phyloP scores from a whole-genome alignment of 2,113 vertebrate species.

The Lipophrys pholis region DNA sequence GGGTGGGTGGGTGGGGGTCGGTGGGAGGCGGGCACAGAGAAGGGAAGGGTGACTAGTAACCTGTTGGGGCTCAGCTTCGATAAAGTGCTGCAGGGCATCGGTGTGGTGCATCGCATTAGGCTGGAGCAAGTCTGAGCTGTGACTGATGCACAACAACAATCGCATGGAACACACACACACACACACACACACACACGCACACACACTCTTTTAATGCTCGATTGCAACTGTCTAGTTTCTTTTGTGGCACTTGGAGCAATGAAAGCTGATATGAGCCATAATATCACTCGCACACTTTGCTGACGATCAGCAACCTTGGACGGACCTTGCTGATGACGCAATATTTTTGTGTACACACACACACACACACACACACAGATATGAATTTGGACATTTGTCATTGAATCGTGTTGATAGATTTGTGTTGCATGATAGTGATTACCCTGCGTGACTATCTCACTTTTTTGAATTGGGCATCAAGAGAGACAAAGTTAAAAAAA shows the following conservation, averaged over 20 bases:
- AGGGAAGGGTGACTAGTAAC: neutral
- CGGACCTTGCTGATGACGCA: conserved; percentile 23
- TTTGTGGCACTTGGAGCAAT: conserved; percentile 12
- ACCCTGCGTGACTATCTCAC: conserved; percentile 28
- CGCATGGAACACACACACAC: neutral
- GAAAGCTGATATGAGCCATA: neutral
- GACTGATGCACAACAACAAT: conserved; percentile 6
- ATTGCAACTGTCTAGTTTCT: conserved; percentile 1
- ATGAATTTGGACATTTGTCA: conserved; percentile 58
- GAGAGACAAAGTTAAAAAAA: too few relatives aligned
- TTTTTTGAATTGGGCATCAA: neutral
- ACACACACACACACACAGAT: conserved; percentile 19
- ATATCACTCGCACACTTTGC: neutral
- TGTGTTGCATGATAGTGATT: conserved; percentile 27
- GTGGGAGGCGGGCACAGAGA: neutral
- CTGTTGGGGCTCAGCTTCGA: conserved; percentile 32
- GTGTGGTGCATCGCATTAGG: conserved; percentile 15
- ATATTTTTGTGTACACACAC: conserved; percentile 3
- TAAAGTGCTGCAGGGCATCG: conserved; percentile 28
- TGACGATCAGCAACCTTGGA: neutral
- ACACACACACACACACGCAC: neutral
- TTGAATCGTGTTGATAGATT: conserved; percentile 20
- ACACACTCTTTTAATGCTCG: neutral
- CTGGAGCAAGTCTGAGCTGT: conserved; percentile 11
- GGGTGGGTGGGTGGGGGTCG: neutral